Evolutionary conservation across 2,888 invertebrate species (phyloP).

Genomic region (Mongoloraphidia duomilia): DNA sequence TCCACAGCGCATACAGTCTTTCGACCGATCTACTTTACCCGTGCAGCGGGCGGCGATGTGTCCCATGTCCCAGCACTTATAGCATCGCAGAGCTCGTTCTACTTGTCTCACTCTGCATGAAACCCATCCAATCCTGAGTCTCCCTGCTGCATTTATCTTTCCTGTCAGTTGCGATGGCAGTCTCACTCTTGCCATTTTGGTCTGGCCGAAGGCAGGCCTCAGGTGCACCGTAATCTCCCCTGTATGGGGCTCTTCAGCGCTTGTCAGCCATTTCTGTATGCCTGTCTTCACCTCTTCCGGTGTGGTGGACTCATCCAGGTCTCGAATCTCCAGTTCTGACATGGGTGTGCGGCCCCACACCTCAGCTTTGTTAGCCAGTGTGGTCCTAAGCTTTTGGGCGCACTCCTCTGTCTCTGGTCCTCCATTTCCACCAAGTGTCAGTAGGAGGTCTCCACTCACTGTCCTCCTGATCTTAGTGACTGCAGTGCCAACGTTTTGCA

Average conservation of each 20-base stretch:
- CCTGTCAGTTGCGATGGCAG: background rate
- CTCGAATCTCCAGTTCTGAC: background rate
- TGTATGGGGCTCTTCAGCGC: too few species aligned
- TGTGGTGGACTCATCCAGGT: background rate
- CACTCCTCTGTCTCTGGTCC: background rate
- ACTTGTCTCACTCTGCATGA: background rate
- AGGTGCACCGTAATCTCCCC: background rate
- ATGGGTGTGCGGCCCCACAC: background rate
- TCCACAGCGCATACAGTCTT: background rate
- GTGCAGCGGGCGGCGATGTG: background rate
- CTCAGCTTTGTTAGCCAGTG: background rate
- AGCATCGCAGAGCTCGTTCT: background rate
- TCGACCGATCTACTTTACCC: background rate
- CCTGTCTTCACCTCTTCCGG: background rate
- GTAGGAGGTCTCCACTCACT: background rate
- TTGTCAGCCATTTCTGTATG: too few species aligned
- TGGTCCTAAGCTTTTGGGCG: background rate
- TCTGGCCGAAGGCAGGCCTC: background rate
- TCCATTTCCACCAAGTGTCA: background rate
- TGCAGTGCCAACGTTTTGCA: background rate
- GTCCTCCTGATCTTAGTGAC: background rate
- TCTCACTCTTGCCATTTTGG: background rate
- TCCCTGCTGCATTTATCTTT: background rate
- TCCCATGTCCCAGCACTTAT: background rate
- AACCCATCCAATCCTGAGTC: background rate